Conservation (phyloP, 2,888 invertebrate genomes). For the Pseudeuparius sepicola region DNA sequence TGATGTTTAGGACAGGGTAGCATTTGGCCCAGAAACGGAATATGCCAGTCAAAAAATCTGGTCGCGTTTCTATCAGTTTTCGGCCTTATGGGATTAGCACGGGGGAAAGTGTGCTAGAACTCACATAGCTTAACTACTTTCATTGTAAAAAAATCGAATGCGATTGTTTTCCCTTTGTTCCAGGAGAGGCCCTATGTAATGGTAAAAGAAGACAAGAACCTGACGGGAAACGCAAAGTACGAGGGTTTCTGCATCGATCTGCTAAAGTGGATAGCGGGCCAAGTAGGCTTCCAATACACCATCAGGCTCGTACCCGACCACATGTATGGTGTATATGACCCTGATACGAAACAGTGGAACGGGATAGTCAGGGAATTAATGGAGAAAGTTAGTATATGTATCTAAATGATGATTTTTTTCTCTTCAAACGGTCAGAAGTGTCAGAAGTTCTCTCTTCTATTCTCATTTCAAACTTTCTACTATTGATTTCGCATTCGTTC, state of each 20-base stretch:
- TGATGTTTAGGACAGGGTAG: no score
- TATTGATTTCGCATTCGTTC: no score
- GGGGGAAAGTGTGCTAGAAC: no score
- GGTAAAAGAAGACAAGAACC: constrained; percentile 74
- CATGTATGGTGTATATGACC: constrained; percentile 84
- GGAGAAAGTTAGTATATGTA: constrained; percentile 58
- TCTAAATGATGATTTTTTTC: no score
- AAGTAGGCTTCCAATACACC: constrained; percentile 82
- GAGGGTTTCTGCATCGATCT: constrained; percentile 91
- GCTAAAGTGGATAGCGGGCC: constrained; percentile 67
- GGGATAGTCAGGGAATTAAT: constrained; percentile 80
- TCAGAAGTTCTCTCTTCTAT: no score
- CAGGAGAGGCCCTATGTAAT: constrained; percentile 88
- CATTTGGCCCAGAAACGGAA: no score
- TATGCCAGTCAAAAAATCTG: no score
- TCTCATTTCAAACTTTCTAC: no score
- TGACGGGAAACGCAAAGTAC: constrained; percentile 77
- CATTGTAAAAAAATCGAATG: constrained; percentile 1
- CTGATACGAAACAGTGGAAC: constrained; percentile 82
- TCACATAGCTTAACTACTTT: no score
- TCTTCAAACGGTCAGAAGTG: no score
- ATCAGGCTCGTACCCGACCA: constrained; percentile 76
- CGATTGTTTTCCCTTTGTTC: constrained; percentile 20
- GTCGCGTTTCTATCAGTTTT: no score
- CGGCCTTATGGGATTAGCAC: no score